Base-by-base conservation (phyloP, 2,113 vertebrate species). In the Albula goreensis region DNA sequence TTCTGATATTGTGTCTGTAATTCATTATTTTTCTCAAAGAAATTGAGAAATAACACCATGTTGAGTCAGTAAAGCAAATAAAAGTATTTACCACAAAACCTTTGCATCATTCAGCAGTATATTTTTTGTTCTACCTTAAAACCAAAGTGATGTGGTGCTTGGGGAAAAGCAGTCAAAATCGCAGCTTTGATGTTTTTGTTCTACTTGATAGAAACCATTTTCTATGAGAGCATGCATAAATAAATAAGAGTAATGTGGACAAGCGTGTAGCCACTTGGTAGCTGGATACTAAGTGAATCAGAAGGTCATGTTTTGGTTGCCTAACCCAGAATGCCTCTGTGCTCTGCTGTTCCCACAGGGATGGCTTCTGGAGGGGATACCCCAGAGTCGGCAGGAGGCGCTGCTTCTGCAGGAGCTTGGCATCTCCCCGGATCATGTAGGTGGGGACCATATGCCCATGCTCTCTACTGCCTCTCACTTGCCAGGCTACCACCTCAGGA, bases 331-430 rank as follows among this genome's bases (percentile, higher is more conserved):
- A 66, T 19, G 17, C 60, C 60, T 19, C 22, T 86, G 56, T 86
- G 52, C 56, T 89, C 66, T 82, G 85, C 93, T 92, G 83, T 83
- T 86, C 91, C 86, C 90, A 8, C 90, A 99, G 98, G 98, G 98
- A 77, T 99, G 98, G 98, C 90, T 99, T 86, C 89, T 99, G 88
- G 97, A 97, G 2, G 97, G 96, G 8, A 89, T 98, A 81, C 97
- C 97, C 19, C 94, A 95, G 86, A 97, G 94, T 2, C 94, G 94
- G 82, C 95, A 97, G 0, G 96, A 98, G 91, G 96, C 95, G 1
- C 91, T 97, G 86, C 84, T 87, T 87, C 92, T 98, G n/a, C 98
- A 98, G 81, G 94, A 94, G 80, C 88, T 86, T 12, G 97, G 97
- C 11, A 92, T 98, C 84, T 19, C 91, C 56, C 97, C 98, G 8